Evolutionary conservation across 1,140 invertebrate species (phyloP).

Genomic region (Drosophila albomicans): DNA sequence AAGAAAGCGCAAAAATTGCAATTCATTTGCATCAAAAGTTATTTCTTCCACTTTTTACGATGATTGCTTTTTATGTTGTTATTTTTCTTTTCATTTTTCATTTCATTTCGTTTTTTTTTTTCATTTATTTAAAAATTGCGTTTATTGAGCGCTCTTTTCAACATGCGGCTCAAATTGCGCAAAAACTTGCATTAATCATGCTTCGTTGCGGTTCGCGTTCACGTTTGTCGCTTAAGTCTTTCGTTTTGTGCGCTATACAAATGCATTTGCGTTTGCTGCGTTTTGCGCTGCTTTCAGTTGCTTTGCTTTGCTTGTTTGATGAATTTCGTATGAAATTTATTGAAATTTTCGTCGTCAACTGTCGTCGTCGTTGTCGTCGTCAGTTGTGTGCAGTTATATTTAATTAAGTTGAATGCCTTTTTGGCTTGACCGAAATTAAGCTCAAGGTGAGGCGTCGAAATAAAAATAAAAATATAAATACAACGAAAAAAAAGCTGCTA

Average conservation of each 20-base stretch:
- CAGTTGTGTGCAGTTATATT: conserved; percentile 56
- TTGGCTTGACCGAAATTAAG: conserved; percentile 78
- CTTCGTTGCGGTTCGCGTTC: conserved; percentile 8
- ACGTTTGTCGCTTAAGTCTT: conserved; percentile 77
- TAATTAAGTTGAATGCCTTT: conserved; percentile 77
- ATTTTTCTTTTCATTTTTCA: too few relatives aligned
- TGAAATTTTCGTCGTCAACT: conserved; percentile 54
- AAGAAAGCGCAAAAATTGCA: conserved; percentile 71
- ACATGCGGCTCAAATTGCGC: conserved; percentile 65
- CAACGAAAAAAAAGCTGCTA: conserved; percentile 13
- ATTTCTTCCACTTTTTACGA: conserved; percentile 37
- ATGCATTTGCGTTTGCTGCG: conserved; percentile 7
- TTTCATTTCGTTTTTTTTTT: neutral
- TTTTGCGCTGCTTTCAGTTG: neutral
- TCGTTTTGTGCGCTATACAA: conserved; percentile 59
- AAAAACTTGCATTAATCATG: conserved; percentile 72
- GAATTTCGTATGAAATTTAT: conserved; percentile 67
- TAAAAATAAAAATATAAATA: conserved; percentile 37
- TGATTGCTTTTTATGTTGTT: conserved; percentile 4
- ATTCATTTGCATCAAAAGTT: conserved; percentile 69
- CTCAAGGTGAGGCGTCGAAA: conserved; percentile 67
- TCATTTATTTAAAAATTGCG: conserved; percentile 23
- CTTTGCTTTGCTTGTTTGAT: conserved; percentile 17
- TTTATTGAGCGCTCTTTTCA: conserved; percentile 46
- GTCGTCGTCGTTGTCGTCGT: conserved; percentile 35